Evolutionary conservation across 2,888 invertebrate genomes (phyloP).

Genomic region (Drosophila quinaria): DNA sequence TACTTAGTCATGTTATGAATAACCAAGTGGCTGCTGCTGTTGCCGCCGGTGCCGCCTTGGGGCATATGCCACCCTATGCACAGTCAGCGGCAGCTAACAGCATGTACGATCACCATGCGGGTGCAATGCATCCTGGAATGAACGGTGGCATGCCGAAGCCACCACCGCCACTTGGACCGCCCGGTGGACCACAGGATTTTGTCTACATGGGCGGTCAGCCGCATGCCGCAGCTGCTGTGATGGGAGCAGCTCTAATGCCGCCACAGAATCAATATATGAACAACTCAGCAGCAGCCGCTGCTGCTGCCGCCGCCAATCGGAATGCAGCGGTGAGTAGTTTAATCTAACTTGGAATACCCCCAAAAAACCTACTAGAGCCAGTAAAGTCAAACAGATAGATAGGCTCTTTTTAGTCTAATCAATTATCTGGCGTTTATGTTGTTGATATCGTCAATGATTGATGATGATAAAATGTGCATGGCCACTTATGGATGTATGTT

Average conservation of each 20-base stretch:
- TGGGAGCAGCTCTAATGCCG: constrained; percentile 82
- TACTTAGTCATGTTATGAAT: constrained; percentile 85
- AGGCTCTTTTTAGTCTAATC: constrained; percentile 8
- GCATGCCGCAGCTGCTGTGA: constrained; percentile 77
- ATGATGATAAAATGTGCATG: constrained; percentile 24
- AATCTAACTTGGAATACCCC: neutral
- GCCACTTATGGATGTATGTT: neutral
- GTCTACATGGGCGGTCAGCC: constrained; percentile 85
- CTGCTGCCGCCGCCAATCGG: constrained; percentile 73
- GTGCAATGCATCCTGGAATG: constrained; percentile 82
- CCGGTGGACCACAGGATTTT: constrained; percentile 83
- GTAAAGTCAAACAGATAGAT: constrained; percentile 2
- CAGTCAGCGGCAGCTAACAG: constrained; percentile 80
- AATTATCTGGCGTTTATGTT: constrained; percentile 11
- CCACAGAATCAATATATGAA: constrained; percentile 85
- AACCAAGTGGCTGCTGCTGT: constrained; percentile 82
- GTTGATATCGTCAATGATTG: constrained; percentile 29
- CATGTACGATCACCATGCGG: constrained; percentile 85
- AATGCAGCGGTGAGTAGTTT: constrained; percentile 85
- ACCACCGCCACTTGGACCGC: constrained; percentile 60
- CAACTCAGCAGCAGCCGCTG: constrained; percentile 83
- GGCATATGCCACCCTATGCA: constrained; percentile 83
- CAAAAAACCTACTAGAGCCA: neutral
- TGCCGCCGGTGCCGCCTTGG: constrained; percentile 79
- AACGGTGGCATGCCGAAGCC: constrained; percentile 82